phyloP scores from a whole-genome alignment of 2,113 vertebrate genomes.

The Ibidorhyncha struthersii region DNA sequence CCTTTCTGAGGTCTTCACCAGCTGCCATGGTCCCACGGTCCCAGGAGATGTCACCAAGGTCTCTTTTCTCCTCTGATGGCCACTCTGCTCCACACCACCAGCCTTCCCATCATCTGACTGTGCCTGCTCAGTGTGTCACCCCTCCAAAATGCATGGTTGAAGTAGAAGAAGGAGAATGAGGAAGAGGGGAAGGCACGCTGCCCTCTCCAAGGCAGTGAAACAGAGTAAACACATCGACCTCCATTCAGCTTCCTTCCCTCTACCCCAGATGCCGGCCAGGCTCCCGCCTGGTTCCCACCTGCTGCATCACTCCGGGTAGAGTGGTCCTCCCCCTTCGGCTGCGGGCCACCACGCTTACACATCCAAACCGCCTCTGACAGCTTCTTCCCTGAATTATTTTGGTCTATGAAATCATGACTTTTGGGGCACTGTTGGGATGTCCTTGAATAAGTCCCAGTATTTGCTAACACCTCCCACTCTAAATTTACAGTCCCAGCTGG shows the following conservation, averaged over 20 bases:
- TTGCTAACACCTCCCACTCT: conserved; percentile 50
- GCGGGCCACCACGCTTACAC: neutral
- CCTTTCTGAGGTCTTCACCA: neutral
- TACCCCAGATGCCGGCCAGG: neutral
- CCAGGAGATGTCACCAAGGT: neutral
- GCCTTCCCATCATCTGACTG: neutral
- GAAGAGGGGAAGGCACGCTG: neutral
- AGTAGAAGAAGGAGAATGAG: neutral
- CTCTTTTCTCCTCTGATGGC: rapidly evolving
- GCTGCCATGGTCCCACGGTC: rapidly evolving
- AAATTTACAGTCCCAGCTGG: neutral
- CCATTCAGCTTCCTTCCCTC: neutral
- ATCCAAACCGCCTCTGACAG: conserved; percentile 11
- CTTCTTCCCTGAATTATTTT: conserved; percentile 42
- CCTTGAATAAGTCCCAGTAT: conserved; percentile 37
- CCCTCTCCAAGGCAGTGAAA: neutral
- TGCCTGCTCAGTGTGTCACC: neutral
- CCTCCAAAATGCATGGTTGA: neutral
- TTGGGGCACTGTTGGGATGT: conserved; percentile 51
- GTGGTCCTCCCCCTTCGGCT: neutral
- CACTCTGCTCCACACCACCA: neutral
- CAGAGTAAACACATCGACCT: neutral
- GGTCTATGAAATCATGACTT: conserved; percentile 38
- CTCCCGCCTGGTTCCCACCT: neutral
- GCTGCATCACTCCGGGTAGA: neutral